phyloP scores from a whole-genome alignment of 2,113 vertebrate species.

The Anoplopoma fimbria region DNA sequence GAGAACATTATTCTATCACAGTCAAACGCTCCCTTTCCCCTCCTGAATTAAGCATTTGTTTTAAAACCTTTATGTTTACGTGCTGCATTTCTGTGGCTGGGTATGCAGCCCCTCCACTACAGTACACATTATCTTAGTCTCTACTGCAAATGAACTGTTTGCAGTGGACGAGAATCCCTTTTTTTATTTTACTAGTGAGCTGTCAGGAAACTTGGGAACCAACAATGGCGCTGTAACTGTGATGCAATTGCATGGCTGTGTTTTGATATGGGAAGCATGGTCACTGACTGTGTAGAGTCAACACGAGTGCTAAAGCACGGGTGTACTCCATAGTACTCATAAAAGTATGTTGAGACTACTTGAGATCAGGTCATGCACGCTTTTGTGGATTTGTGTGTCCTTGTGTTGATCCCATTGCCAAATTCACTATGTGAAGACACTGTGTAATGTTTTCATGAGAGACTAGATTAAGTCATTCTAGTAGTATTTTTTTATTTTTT shows the following conservation, averaged over 20 bases:
- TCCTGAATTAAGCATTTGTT: conserved; percentile 11
- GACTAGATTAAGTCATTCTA: neutral
- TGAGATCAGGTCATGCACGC: conserved; percentile 32
- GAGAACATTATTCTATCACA: neutral
- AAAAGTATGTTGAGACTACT: conserved; percentile 60
- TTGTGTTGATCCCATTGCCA: neutral
- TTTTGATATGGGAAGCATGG: conserved; percentile 77
- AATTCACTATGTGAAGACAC: neutral
- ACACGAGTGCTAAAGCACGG: conserved; percentile 61
- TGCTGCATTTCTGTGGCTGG: conserved; percentile 14
- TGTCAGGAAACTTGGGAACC: conserved; percentile 35
- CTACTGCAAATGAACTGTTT: neutral
- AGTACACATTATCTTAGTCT: neutral
- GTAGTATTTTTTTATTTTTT: neutral
- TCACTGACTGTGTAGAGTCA: conserved; percentile 71
- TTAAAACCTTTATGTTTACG: conserved; percentile 6
- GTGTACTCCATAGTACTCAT: conserved; percentile 23
- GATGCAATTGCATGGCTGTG: conserved; percentile 64
- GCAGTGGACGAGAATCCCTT: conserved; percentile 3
- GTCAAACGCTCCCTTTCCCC: neutral
- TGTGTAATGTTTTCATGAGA: conserved; percentile 3
- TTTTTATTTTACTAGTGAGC: neutral
- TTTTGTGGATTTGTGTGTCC: neutral
- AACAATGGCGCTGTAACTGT: conserved; percentile 56
- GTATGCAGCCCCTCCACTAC: neutral